Evolutionary conservation across 2,797 vertebrate genomes (phyloP).

Genomic region (Macropus fuliginosus): DNA sequence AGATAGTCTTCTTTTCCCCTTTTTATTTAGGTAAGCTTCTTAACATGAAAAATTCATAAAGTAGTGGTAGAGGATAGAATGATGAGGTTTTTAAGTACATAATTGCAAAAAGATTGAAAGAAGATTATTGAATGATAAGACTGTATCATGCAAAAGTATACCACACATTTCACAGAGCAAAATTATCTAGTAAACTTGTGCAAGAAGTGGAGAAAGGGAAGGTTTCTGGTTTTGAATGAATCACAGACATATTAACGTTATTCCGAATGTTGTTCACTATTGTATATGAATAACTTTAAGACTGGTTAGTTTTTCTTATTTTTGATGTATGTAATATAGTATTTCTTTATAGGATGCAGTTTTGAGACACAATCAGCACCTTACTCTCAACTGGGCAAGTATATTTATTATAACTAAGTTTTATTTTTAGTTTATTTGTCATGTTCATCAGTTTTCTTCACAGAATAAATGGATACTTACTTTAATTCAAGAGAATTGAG

Average conservation of each 20-base stretch:
- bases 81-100: conserved; percentile 3
- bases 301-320: conserved; percentile 70
- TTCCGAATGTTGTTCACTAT: conserved; percentile 23
- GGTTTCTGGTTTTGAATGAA: conserved; percentile 81
- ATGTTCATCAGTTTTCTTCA: conserved; percentile 44
- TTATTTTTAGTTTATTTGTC: conserved; percentile 41
- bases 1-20: not conserved
- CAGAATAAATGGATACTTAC: conserved; percentile 60
- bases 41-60: not conserved
- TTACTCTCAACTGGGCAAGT: conserved; percentile 89
- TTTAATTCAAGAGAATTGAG: conserved; percentile 62
- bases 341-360: conserved; percentile 88
- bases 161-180: conserved; percentile 29
- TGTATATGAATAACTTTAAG: conserved; percentile 52
- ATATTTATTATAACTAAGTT: conserved; percentile 74
- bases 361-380: conserved; percentile 87
- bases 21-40: not conserved
- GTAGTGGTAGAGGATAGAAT: not conserved
- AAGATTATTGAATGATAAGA: not conserved
- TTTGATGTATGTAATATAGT: conserved; percentile 84
- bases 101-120: conserved; percentile 10
- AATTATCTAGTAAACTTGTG: not conserved
- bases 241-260: conserved; percentile 67
- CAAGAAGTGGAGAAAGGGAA: not conserved
- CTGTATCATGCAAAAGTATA: conserved; percentile 28